phyloP scores from a whole-genome alignment of 2,888 invertebrate species.

The Amphipyra berbera region DNA sequence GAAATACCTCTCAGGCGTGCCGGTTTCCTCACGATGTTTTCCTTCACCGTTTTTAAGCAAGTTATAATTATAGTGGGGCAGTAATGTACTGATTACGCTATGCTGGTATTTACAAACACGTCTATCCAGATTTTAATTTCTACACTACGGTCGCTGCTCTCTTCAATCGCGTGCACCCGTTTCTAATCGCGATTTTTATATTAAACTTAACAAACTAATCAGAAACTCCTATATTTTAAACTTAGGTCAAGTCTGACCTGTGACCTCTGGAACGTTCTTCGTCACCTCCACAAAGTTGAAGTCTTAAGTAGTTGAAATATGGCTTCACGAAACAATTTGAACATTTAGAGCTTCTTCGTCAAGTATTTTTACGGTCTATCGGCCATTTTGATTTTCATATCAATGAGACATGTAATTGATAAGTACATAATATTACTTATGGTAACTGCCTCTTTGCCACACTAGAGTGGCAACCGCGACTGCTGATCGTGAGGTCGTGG shows the following conservation, averaged over 20 bases:
- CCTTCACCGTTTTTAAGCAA: no score
- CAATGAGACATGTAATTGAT: no score
- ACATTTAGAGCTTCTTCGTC: slow-evolving; percentile 17
- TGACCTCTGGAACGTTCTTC: slow-evolving; percentile 6
- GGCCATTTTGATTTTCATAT: slow-evolving; percentile 17
- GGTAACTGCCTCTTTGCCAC: no score
- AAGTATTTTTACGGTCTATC: slow-evolving; percentile 17
- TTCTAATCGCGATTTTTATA: slow-evolving; percentile 1
- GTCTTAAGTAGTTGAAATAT: slow-evolving; percentile 6
- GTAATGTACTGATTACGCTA: no score
- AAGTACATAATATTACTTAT: no score
- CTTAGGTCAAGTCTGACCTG: slow-evolving; percentile 7
- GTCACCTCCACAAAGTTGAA: slow-evolving; percentile 29
- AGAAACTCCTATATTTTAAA: slow-evolving; percentile 32
- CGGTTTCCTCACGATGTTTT: no score
- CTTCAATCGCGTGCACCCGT: neutral
- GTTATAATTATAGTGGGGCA: no score
- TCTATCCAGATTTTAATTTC: no score
- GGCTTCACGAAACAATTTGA: slow-evolving; percentile 33
- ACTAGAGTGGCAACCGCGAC: no score
- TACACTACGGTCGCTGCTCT: neutral
- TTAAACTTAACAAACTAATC: slow-evolving; percentile 11
- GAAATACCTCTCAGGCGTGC: no score
- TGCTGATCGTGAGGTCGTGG: no score
- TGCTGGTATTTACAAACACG: no score